Evolutionary conservation across 2,888 invertebrate species (phyloP).

Genomic region (Cheilosia scutellata): DNA sequence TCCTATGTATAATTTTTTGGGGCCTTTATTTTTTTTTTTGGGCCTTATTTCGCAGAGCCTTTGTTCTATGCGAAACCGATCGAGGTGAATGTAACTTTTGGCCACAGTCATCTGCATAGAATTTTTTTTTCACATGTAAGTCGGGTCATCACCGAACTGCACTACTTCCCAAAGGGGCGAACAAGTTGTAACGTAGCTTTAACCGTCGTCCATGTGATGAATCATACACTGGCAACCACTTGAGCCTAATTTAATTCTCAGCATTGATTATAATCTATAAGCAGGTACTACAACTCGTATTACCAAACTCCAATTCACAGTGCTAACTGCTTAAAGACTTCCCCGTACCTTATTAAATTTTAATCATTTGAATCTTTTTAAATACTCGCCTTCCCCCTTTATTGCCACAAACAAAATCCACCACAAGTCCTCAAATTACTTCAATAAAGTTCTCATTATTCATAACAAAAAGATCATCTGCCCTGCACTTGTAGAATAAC

Average conservation of each 20-base stretch:
- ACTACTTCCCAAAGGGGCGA: background rate
- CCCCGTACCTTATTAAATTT: background rate
- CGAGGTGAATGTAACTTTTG: too few relatives aligned
- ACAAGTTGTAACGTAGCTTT: background rate
- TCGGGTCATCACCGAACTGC: too few relatives aligned
- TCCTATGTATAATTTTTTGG: too few relatives aligned
- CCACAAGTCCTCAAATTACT: conserved; percentile 48
- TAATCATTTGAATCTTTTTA: conserved; percentile 4
- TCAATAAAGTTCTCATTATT: conserved; percentile 9
- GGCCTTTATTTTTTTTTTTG: too few relatives aligned
- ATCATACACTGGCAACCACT: background rate
- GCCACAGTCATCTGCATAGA: too few relatives aligned
- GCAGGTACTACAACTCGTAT: background rate
- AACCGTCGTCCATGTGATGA: background rate
- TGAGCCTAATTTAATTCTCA: conserved; percentile 9
- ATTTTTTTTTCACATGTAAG: too few relatives aligned
- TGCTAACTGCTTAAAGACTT: conserved; percentile 8
- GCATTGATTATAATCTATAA: conserved; percentile 4
- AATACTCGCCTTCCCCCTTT: background rate
- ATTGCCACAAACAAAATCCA: background rate
- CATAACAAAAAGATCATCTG: conserved; percentile 55
- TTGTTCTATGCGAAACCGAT: too few relatives aligned
- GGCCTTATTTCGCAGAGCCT: too few relatives aligned
- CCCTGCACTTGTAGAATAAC: conserved; percentile 67
- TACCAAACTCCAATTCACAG: background rate